Evolutionary conservation across 2,888 invertebrate genomes (phyloP), one percentile per base, ranked within the genome.

Genomic region (Pollenia angustigena): DNA sequence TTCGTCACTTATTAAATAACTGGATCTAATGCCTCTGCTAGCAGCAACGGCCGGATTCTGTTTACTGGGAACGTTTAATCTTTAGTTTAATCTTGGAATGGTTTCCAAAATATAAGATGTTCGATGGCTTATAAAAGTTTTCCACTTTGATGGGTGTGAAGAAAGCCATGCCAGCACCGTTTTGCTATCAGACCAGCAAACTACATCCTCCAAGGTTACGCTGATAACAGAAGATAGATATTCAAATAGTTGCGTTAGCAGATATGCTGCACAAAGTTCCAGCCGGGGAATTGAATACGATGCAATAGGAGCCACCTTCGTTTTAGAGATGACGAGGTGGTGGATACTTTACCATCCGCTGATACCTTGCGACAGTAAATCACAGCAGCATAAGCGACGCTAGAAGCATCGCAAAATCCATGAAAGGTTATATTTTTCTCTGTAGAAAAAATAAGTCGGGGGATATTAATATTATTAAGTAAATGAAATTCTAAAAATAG

Each of bases 401-500:
- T 81, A 23, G 72, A 81, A 7, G 72, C 72, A 23, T 81, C 54
- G 9, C 54, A 81, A 48, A 12, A 82, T n/a, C 75, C 75, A 52
- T 82, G 69, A 12, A 50, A 62, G 6, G n/a, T 10, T 66, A 76
- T 9, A 16, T 11, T 10, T 9, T 62, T 60, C n/a, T 76, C 68
- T 68, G 16, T 23, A 1, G 76, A 82, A 16, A 62, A 69, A 48
- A 82, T 68, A 0, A 82, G 0, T 68, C 82, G 11, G 10, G 83
- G 76, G 2, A 71, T 78, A 11, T 78, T 78, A 56, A 83, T 56
- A 14, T 78, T 83, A 16, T 78, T 71, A 9, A 71, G 64, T 18
- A 78, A 78, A 71, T 69, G 12, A 69, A 76, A 71, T 62, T 76
- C 82, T 23, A 54, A 76, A 69, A 82, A 82, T n/a, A 68, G 18